A percentile compares a stretch with the other conserved stretches of the same genome.
Conservation (phyloP, 2,797 vertebrate species). For the Hemibagrus guttatus region DNA sequence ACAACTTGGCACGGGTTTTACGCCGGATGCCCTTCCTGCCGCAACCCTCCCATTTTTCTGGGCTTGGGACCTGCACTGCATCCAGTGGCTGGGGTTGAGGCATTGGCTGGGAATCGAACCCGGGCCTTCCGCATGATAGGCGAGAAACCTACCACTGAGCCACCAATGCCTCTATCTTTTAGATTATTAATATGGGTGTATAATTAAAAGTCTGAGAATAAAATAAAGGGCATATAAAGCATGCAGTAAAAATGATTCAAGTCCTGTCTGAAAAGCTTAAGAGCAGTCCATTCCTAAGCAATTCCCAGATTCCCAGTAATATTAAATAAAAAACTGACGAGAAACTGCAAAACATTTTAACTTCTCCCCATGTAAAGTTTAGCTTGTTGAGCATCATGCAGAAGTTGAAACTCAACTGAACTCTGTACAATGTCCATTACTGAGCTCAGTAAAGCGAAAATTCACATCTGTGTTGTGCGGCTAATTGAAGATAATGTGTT, state of each 20-base stretch:
- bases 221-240: background rate
- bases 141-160: too few species aligned
- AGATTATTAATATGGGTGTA: background rate
- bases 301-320: background rate
- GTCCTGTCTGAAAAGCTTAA: too few species aligned
- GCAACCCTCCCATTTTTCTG: too few species aligned
- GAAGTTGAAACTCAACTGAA: background rate
- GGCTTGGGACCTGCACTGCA: too few species aligned
- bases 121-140: too few species aligned
- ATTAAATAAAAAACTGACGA: background rate
- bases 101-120: too few species aligned
- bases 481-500: conserved; percentile 42
- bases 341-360: background rate
- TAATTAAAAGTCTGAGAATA: background rate
- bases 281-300: background rate
- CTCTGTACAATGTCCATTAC: background rate
- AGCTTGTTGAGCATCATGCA: background rate
- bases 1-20: too few species aligned
- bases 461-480: conserved; percentile 7
- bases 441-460: background rate
- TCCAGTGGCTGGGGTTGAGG: too few species aligned
- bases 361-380: background rate
- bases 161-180: too few species aligned
- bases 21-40: too few species aligned
- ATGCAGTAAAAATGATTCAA: background rate